Evolutionary conservation across 2,888 invertebrate genomes (phyloP).

Genomic region (Margaritifera margaritifera): DNA sequence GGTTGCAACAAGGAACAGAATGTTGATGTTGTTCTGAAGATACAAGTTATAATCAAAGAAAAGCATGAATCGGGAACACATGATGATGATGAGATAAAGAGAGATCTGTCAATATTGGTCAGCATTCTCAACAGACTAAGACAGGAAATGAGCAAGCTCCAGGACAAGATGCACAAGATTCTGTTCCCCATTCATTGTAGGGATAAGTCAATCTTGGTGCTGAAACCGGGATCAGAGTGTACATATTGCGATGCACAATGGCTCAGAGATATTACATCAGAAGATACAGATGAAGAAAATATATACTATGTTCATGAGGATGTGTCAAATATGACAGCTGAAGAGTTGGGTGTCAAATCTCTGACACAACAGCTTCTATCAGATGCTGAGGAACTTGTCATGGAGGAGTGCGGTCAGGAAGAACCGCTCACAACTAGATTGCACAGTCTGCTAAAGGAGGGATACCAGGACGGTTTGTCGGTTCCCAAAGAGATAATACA

Average conservation of each 20-base stretch:
- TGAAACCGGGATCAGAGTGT: no score
- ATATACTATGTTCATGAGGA: constrained; percentile 40
- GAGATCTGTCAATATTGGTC: constrained; percentile 11
- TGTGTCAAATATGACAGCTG: constrained; percentile 48
- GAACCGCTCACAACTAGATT: constrained; percentile 64
- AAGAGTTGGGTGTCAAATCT: constrained; percentile 47
- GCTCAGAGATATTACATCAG: constrained; percentile 5
- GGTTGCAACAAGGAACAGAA: constrained; percentile 12
- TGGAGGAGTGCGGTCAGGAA: constrained; percentile 64
- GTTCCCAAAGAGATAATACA: constrained; percentile 69
- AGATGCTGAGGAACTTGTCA: constrained; percentile 15
- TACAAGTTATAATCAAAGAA: constrained; percentile 13
- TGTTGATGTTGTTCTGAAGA: not conserved
- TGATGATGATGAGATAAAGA: not conserved
- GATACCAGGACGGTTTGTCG: constrained; percentile 63
- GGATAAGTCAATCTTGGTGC: no score
- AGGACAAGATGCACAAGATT: not conserved
- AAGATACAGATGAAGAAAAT: constrained; percentile 16
- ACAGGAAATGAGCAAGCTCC: not conserved
- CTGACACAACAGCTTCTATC: constrained; percentile 37
- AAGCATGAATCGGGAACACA: constrained; percentile 1
- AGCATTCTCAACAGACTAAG: constrained; percentile 16
- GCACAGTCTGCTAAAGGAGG: constrained; percentile 56
- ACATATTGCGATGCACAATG: constrained; percentile 18
- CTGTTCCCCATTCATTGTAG: constrained; percentile 10